Base-by-base conservation (phyloP, 2,797 vertebrate species). In the Dendrocincla tyrannina region DNA sequence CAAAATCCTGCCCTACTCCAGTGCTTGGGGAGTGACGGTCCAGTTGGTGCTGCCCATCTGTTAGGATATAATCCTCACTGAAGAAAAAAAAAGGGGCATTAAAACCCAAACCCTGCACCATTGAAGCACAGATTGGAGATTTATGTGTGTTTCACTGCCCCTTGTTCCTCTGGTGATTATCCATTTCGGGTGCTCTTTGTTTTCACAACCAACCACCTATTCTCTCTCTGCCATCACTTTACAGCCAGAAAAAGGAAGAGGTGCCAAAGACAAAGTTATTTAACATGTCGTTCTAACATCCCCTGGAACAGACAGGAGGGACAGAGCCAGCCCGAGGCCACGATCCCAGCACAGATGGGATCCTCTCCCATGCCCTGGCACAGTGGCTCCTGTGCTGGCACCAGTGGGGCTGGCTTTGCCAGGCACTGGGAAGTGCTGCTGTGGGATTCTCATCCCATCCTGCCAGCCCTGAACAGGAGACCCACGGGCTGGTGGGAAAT, bases 91-190 rank as follows among this genome's bases (percentile, higher is more conserved):
- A 4, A 5, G 8, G 3, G 12, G 30, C 39, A 79, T 50, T 64
- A 33, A 91, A 86, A 70, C 17, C 39, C 32, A 66, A 77, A 28
- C n/a, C 44, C 64, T 44, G 63, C 42, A 30, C 49, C 28, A 47
- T 82, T 94, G 62, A 81, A 96, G n/a, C 58, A 73, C 39, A 66
- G 47, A n/a, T 24, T 75, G 67, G 88, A 91, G 76, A 89, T 95
- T 79, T 89, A 94, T 23, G 73, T 78, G 41, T 13, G 11, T 56
- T 77, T 69, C 39, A 16, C 6, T 4, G 35, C 53, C 42, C 83
- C 78, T 33, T 46, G 66, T 37, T 83, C 79, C 77, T 76, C 59
- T 4, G 39, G 39, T 8, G 23, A 87, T 68, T 47, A 50, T 23
- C 63, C 47, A 6, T 50, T 76, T 35, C 28, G 10, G 80, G 39